Percentiles rank a stretch among this genome's conserved stretches.
Evolutionary conservation across 2,797 vertebrate species (phyloP).

Genomic region (Microctenopoma stevenorrisi): DNA sequence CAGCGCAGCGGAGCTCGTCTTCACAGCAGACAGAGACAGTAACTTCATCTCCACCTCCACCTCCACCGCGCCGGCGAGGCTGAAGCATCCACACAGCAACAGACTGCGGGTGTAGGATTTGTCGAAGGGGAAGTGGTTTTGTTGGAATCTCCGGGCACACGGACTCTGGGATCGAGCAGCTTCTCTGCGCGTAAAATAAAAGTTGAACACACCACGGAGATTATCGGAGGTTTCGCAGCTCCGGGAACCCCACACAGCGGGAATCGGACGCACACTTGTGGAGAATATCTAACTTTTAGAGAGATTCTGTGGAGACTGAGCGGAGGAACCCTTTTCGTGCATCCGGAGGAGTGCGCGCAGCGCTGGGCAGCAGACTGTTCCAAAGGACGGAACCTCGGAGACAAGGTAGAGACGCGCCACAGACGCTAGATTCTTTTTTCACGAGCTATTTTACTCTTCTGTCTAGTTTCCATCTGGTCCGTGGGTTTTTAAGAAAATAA

Average conservation of each 20-base stretch:
- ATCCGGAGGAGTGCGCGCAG: constrained; percentile 54
- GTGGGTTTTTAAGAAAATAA: neutral
- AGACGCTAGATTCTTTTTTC: neutral
- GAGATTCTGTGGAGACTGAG: constrained; percentile 45
- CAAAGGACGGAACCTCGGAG: constrained; percentile 58
- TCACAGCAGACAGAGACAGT: constrained; percentile 50
- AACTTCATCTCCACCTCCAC: constrained; percentile 30
- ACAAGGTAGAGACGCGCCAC: constrained; percentile 58
- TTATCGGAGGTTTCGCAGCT: constrained; percentile 31
- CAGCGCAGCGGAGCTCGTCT: constrained; percentile 59
- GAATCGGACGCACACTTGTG: constrained; percentile 38
- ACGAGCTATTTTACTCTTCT: neutral
- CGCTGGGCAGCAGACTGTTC: constrained; percentile 51
- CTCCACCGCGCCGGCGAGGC: constrained; percentile 46
- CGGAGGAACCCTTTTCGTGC: constrained; percentile 47
- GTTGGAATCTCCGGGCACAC: constrained; percentile 20
- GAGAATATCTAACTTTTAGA: constrained; percentile 73
- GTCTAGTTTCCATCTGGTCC: neutral
- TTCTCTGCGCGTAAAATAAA: constrained; percentile 64
- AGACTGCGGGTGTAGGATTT: constrained; percentile 29
- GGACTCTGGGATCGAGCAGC: constrained; percentile 49
- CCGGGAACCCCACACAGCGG: constrained; percentile 28
- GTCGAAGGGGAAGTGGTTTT: constrained; percentile 31
- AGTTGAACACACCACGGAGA: constrained; percentile 64
- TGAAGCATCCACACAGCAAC: constrained; percentile 36